phyloP scores from a whole-genome alignment of 2,888 invertebrate species.

The Rotaria macrura region DNA sequence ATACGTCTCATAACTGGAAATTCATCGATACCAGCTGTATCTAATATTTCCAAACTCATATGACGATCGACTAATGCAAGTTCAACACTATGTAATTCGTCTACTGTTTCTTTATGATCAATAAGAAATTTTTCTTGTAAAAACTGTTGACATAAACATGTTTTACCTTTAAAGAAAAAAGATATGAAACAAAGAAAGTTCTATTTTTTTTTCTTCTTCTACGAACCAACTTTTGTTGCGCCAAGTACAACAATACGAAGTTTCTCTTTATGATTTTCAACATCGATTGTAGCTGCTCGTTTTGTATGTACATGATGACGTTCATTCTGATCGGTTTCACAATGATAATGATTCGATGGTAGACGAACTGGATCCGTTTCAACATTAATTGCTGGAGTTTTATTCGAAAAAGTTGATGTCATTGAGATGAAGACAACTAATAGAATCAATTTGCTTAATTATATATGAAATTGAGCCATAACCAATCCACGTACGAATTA shows the following conservation, averaged over 20 bases:
- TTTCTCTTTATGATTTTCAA: neutral
- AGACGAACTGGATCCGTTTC: neutral
- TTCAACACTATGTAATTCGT: neutral
- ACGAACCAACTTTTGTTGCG: neutral
- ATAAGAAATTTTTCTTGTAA: neutral
- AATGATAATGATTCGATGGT: neutral
- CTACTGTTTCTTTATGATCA: constrained; percentile 1
- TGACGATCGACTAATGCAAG: neutral
- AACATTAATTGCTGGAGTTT: neutral
- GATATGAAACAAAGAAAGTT: neutral
- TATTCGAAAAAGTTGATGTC: neutral
- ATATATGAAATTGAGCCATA: neutral
- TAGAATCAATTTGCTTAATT: neutral
- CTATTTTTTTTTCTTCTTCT: too few relatives aligned
- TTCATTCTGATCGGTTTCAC: neutral
- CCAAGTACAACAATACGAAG: neutral
- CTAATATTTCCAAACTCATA: constrained; percentile 2
- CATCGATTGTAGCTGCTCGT: neutral
- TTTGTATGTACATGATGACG: neutral
- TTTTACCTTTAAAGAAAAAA: neutral
- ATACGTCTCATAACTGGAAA: constrained; percentile 22
- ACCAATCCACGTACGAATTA: too few relatives aligned
- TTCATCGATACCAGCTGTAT: constrained; percentile 21
- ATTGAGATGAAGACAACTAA: neutral
- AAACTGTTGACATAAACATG: constrained; percentile 22